Evolutionary conservation across 1,140 invertebrate species (phyloP).

Genomic region (Monomorium pharaonis): DNA sequence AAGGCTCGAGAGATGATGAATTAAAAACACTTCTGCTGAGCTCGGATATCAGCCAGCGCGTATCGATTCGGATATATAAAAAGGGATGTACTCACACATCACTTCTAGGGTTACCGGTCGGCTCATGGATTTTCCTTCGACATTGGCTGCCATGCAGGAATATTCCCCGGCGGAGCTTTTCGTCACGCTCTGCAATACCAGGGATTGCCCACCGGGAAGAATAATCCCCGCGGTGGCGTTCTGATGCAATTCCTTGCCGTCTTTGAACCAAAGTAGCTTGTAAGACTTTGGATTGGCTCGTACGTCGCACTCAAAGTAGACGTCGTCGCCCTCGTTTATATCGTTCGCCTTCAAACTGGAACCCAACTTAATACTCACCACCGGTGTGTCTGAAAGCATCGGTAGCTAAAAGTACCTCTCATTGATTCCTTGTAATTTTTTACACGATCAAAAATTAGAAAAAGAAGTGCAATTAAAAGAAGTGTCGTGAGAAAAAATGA

Average conservation of each 20-base stretch:
- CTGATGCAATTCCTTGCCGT: slow-evolving; percentile 91
- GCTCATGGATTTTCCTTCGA: slow-evolving; percentile 92
- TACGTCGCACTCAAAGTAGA: slow-evolving; percentile 96
- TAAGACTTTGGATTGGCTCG: slow-evolving; percentile 93
- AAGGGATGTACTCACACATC: slow-evolving; percentile 90
- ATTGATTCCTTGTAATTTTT: slow-evolving; percentile 7
- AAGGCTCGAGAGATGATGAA: not conserved
- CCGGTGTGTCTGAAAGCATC: slow-evolving; percentile 90
- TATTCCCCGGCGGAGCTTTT: slow-evolving; percentile 92
- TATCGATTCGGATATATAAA: not conserved
- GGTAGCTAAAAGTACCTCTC: slow-evolving; percentile 7
- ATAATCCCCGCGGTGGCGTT: slow-evolving; percentile 92
- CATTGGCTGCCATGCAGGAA: slow-evolving; percentile 92
- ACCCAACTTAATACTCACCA: slow-evolving; percentile 91
- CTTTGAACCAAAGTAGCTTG: slow-evolving; percentile 93
- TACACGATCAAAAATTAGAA: too few species aligned
- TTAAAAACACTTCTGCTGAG: not conserved
- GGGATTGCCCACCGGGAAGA: slow-evolving; percentile 91
- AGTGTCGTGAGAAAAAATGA: not conserved
- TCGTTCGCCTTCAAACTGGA: slow-evolving; percentile 93
- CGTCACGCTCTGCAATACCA: slow-evolving; percentile 94
- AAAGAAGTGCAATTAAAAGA: not conserved
- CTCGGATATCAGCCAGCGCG: not conserved
- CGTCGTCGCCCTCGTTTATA: slow-evolving; percentile 96
- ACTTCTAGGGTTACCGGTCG: slow-evolving; percentile 91